Evolutionary conservation across 2,888 invertebrate genomes (phyloP), one percentile per base, ranked within the genome.

Genomic region (Chymomyza amoena): DNA sequence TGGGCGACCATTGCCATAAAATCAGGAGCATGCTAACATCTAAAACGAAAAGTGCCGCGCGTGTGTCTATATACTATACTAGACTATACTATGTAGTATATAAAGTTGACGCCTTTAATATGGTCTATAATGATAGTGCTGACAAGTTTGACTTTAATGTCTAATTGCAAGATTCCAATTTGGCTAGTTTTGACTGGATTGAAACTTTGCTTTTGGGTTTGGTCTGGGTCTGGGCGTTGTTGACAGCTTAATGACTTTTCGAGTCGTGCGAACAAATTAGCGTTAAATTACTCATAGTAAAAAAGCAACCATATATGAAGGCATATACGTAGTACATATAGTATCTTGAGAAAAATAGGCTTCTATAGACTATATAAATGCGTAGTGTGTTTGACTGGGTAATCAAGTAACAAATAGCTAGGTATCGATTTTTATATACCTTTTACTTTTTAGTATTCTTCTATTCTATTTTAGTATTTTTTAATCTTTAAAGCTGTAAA

Each of bases 261-360:
- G 39, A 45, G 39, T 54, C 54, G 20, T 18, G 54, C 18, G 54
- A 54, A 54, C 54, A 54, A 54, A 54, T 54, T 54, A 54, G 54
- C 20, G 20, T 54, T 16, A 54, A 54, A 54, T 54, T 54, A 20
- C 18, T 54, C 20, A 10, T 54, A 54, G 51, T 51, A 51, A 1
- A n/a, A 51, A 6, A n/a, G 13, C 51, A 13, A 15, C n/a, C 54
- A 54, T 54, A 16, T 54, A 18, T n/a, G n/a, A n/a, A n/a, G 0
- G 10, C 0, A 45, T 1, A 13, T 45, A 45, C 3, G 4, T 45
- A 45, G 39, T 0, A 32, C 9, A 32, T 32, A 10, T 45, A 13
- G 13, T 2, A 45, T 13, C 10, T 13, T 45, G 39, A 45, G 39
- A 45, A 13, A 45, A 45, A 45, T 32, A 32, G 32, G 32, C n/a